Evolutionary conservation across 1,140 invertebrate species (phyloP).

Genomic region (Monomorium pharaonis): DNA sequence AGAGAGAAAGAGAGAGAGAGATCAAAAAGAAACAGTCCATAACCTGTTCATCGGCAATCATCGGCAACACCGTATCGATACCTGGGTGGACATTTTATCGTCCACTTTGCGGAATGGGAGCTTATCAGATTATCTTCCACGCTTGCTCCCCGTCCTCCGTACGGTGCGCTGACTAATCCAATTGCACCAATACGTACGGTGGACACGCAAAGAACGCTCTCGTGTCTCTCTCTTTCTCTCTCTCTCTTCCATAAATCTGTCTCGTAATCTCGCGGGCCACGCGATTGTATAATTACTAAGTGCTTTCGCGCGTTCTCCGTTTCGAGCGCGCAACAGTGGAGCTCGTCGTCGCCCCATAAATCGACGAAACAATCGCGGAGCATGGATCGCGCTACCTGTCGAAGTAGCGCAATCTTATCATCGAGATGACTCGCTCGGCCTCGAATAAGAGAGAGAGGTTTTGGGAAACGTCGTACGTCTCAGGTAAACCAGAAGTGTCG

Average conservation of each 20-base stretch:
- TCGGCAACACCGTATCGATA: conserved; percentile 37
- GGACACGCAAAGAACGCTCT: neutral
- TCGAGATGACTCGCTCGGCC: conserved; percentile 2
- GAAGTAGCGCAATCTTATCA: neutral
- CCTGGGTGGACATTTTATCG: conserved; percentile 60
- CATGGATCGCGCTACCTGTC: neutral
- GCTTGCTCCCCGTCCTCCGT: no score
- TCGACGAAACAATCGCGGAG: no score
- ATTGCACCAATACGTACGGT: conserved; percentile 4
- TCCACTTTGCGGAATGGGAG: conserved; percentile 14
- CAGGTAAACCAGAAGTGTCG: neutral
- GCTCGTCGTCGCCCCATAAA: no score
- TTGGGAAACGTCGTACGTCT: neutral
- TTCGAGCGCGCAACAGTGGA: neutral
- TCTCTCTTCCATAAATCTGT: neutral
- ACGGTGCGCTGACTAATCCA: conserved; percentile 65
- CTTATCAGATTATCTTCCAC: conserved; percentile 71
- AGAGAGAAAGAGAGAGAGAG: neutral
- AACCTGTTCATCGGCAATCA: conserved; percentile 7
- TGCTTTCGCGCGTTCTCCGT: neutral
- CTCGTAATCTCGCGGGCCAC: no score
- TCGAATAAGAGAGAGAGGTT: neutral
- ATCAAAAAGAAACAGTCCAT: neutral
- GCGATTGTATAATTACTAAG: neutral
- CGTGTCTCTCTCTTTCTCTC: no score